Evolutionary conservation across 2,797 vertebrate species (phyloP), one percentile per base, ranked within the genome.

Genomic region (Syndactyla subalaris): DNA sequence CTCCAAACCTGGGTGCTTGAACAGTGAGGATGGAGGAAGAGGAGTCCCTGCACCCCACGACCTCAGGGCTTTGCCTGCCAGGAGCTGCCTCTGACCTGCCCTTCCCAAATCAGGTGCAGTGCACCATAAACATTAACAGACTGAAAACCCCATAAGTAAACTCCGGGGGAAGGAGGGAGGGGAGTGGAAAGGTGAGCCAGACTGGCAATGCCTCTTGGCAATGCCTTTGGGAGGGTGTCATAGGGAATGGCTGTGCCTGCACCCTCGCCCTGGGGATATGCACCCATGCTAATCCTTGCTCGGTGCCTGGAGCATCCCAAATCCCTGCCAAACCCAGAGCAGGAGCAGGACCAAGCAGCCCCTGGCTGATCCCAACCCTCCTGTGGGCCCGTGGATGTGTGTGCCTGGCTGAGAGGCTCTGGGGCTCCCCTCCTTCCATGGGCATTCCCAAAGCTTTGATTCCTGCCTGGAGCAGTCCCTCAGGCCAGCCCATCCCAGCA

Each of bases 21-120:
- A 32, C 6, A 6, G 13, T 8, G 5, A 9, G 39, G 22, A 14
- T 2, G 29, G 59, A 34, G 3, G 0, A 1, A 41, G 39, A 22
- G 32, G 3, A 21, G 5, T 70, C 26, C 38, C 36, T 20, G 19
- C 10, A 22, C 14, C 27, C 55, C 22, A 7, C 2, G 2, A 36
- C 63, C 62, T 38, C 4, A 0, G 36, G 32, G 7, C 14, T 75
- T 17, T 62, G 27, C 43, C 46, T 45, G 61, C 27, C 4, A 0
- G 63, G 36, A 34, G 17, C 8, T 36, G 45, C 49, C 81, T 45
- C 34, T 66, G 46, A 52, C 46, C 61, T 55, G 55, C 66, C 72
- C 36, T 68, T 59, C 63, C 63, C 7, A 0, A 2, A 43, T 13
- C 0, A 3, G 61, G 81, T 58, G 52, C 32, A 36, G n/a, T 3